Percentiles rank a stretch among this genome's conserved stretches.
Evolutionary conservation across 2,888 invertebrate genomes (phyloP).

Genomic region (Patella depressa): DNA sequence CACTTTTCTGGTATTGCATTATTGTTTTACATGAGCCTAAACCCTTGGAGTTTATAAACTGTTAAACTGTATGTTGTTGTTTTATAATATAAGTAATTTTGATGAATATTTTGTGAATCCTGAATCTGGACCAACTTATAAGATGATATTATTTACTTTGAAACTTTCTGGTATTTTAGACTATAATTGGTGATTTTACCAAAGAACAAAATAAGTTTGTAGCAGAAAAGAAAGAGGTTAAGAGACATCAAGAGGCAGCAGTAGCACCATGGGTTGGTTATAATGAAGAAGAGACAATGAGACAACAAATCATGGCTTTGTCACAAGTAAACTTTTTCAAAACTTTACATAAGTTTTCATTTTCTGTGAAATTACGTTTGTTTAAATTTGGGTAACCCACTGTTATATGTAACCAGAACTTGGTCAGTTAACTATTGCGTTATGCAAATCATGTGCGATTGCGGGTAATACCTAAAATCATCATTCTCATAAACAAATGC

Average conservation of each 20-base stretch:
- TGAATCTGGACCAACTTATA: too few species aligned
- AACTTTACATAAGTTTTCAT: not conserved
- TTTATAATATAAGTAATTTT: too few species aligned
- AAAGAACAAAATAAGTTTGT: slow-evolving; percentile 97
- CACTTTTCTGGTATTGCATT: not conserved
- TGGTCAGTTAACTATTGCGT: too few species aligned
- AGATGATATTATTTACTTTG: too few species aligned
- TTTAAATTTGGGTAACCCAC: not conserved
- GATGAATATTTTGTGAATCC: not conserved
- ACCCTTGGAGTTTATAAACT: not conserved
- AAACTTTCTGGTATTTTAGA: slow-evolving; percentile 76
- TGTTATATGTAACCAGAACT: not conserved
- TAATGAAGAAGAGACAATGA: slow-evolving; percentile 92
- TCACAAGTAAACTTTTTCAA: slow-evolving; percentile 79
- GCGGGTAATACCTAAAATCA: too few species aligned
- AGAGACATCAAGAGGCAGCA: slow-evolving; percentile 66
- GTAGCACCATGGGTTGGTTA: slow-evolving; percentile 95
- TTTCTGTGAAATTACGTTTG: not conserved
- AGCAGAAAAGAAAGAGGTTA: slow-evolving; percentile 84
- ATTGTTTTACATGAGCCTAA: not conserved
- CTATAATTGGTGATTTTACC: slow-evolving; percentile 95
- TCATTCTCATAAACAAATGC: too few species aligned
- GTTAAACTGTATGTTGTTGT: not conserved
- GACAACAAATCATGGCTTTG: slow-evolving; percentile 94
- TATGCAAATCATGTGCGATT: too few species aligned